Evolutionary conservation across 1,140 invertebrate species (phyloP).

Genomic region (Subanguina moxae): DNA sequence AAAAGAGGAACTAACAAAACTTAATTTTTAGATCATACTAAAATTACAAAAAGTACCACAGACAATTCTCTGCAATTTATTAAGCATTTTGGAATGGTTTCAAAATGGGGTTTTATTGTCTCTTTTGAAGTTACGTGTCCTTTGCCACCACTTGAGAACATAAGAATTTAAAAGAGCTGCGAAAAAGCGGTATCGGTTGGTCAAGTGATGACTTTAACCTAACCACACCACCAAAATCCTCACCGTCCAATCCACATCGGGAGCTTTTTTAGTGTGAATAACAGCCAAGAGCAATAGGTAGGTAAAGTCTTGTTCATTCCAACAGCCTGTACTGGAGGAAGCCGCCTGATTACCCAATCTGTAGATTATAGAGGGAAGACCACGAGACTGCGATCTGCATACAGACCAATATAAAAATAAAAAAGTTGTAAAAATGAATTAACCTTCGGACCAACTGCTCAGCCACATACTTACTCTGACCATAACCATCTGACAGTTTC

Average conservation of each 20-base stretch:
- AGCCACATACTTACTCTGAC: conserved; percentile 64
- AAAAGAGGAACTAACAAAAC: too few species aligned
- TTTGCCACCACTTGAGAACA: too few species aligned
- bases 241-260: conserved; percentile 61
- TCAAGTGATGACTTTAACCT: too few species aligned
- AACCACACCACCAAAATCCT: neutral
- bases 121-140: too few species aligned
- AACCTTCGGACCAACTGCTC: conserved; percentile 61
- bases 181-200: too few species aligned
- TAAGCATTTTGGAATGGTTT: too few species aligned
- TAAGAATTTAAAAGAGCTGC: too few species aligned
- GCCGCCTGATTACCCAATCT: conserved; percentile 61
- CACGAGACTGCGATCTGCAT: conserved; percentile 58
- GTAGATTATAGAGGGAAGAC: conserved; percentile 63
- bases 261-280: conserved; percentile 58
- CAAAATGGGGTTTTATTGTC: too few species aligned
- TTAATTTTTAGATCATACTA: too few species aligned
- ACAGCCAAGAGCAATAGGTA: conserved; percentile 62
- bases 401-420: conserved; percentile 6
- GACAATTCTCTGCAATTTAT: too few species aligned
- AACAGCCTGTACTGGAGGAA: conserved; percentile 49
- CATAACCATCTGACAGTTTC: conserved; percentile 62
- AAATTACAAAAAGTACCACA: too few species aligned
- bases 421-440: neutral
- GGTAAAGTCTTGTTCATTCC: conserved; percentile 64